A percentile compares a stretch with the other conserved stretches of the same genome.
Evolutionary conservation across 2,797 vertebrate genomes (phyloP).

Genomic region (Aphelocoma californica): DNA sequence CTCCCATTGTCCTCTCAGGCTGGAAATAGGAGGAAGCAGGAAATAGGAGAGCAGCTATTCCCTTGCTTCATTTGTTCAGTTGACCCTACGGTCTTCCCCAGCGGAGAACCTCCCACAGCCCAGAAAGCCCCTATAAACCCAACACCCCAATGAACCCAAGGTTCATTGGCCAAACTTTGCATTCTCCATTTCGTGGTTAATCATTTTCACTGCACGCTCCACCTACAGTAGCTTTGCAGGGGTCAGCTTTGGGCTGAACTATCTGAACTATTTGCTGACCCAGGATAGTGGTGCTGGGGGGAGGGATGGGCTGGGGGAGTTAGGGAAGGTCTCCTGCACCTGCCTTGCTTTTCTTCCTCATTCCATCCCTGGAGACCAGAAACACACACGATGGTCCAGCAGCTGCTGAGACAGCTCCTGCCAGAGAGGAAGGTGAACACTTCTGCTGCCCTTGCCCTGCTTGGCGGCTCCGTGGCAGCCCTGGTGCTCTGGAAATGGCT

Average conservation of each 20-base stretch:
- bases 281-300: not conserved
- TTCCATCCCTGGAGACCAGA: not conserved
- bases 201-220: not conserved
- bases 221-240: not conserved
- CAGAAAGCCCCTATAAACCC: not conserved
- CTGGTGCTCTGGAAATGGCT: conserved; percentile 34
- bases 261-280: not conserved
- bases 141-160: not conserved
- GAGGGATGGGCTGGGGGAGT: not conserved
- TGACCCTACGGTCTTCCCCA: not conserved
- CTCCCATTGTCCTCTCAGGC: not conserved
- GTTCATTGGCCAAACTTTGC: not conserved
- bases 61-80: conserved; percentile 19
- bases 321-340: not conserved
- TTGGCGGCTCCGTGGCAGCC: not conserved
- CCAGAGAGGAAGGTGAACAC: not conserved
- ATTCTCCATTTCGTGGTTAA: not conserved
- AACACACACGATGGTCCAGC: not conserved
- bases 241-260: not conserved
- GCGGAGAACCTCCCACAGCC: not conserved
- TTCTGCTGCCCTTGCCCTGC: not conserved
- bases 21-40: not conserved
- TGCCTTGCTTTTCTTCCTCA: not conserved
- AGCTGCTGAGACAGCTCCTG: conserved; percentile 28
- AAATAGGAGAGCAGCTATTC: not conserved